Evolutionary conservation across 2,113 vertebrate species (phyloP).

Genomic region (Rhombomys opimus): DNA sequence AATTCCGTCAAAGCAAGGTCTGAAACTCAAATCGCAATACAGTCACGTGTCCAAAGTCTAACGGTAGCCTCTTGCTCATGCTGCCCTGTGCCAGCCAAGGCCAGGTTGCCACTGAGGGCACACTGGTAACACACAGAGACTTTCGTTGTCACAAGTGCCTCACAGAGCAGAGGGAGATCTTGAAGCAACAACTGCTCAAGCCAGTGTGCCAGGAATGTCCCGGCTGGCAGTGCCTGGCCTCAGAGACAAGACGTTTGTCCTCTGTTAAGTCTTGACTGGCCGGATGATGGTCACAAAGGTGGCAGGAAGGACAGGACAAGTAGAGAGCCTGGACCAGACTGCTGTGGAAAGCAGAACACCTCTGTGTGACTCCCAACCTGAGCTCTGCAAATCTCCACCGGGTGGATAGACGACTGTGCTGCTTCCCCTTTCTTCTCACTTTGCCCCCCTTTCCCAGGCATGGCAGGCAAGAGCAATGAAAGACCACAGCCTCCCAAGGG

Average conservation of each 20-base stretch:
- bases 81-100: not conserved
- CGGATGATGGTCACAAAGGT: not conserved
- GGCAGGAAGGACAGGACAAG: fast-evolving
- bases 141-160: not conserved
- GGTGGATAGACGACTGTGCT: fast-evolving
- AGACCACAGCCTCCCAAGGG: not conserved
- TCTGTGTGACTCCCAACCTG: not conserved
- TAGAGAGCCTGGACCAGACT: not conserved
- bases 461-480: not conserved
- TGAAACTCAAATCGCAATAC: not conserved
- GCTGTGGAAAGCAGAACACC: not conserved
- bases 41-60: not conserved
- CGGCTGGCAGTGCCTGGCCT: not conserved
- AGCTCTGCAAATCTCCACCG: not conserved
- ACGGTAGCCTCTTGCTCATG: not conserved
- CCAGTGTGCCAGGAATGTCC: not conserved
- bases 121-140: not conserved
- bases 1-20: not conserved
- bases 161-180: fast-evolving
- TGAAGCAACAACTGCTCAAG: not conserved
- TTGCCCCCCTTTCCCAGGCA: no score
- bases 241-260: not conserved
- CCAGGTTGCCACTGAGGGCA: not conserved
- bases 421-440: not conserved
- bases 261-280: not conserved